Evolutionary conservation across 1,140 invertebrate genomes (phyloP), one percentile per base, ranked within the genome.

Genomic region (Copidosoma floridanum): DNA sequence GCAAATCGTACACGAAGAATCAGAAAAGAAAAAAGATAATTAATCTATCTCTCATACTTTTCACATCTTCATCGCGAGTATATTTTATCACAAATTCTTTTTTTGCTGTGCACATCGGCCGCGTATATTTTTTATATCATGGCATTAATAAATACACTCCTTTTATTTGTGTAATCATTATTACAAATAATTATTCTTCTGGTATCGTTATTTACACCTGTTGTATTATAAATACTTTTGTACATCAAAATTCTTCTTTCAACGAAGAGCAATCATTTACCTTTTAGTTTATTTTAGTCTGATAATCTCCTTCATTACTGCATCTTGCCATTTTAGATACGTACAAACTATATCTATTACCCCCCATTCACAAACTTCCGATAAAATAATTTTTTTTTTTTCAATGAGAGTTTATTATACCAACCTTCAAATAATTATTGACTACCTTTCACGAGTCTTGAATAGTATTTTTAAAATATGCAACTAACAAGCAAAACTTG

Each of bases 51-150:
- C 37, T 16, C 29, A 59, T 23, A 38, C 18, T 55, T 32, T 14
- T 55, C 35, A 60, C 21, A 11, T 20, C 2, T 46, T 24, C 21
- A 6, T 50, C 35, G 16, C 26, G 32, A 1, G 2, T 51, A 55
- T 14, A n/a, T n/a, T n/a, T n/a, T n/a, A 55, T 47, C 48, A 46
- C 32, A 50, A 41, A 29, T 24, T 50, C 56, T 37, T 47, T 21
- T 56, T 56, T 61, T 56, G 52, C 53, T 61, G 53, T 61, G 59
- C 59, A 61, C 59, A 61, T 61, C 44, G 46, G 35, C 44, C 44
- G 21, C n/a, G n/a, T n/a, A n/a, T n/a, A n/a, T n/a, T n/a, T n/a
- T n/a, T n/a, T n/a, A n/a, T n/a, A n/a, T n/a, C n/a, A n/a, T n/a
- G n/a, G n/a, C n/a, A n/a, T n/a, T n/a, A n/a, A n/a, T n/a, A n/a